These are phyloP conservation scores for Bombyx huttoni DNA, from an alignment of 2,888 invertebrate species.

Conservation along the genomic window DNA sequence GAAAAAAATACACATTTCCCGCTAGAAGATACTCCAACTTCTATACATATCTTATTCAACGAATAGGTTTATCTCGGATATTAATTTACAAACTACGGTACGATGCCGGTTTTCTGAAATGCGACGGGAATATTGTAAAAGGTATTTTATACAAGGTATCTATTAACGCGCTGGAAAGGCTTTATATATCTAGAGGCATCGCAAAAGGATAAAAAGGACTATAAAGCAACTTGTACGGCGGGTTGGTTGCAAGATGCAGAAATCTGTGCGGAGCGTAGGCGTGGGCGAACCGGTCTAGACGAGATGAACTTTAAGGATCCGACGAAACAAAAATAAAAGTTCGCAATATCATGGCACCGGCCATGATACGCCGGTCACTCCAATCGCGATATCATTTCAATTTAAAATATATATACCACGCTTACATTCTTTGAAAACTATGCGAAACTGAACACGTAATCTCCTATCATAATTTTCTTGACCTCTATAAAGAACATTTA, in stretches of 20 bases:
- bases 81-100: too few species aligned
- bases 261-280: slow-evolving; percentile 62
- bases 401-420: slow-evolving; percentile 5
- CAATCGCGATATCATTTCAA: slow-evolving; percentile 13
- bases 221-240: slow-evolving; percentile 65
- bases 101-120: slow-evolving; percentile 5
- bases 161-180: slow-evolving; percentile 44
- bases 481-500: too few species aligned
- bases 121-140: slow-evolving; percentile 19
- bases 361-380: slow-evolving; percentile 13
- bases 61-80: too few species aligned
- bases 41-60: too few species aligned
- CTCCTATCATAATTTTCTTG: too few species aligned
- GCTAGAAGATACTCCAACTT: too few species aligned
- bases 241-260: slow-evolving; percentile 68
- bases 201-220: slow-evolving; percentile 63
- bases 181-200: slow-evolving; percentile 47
- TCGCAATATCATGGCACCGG: slow-evolving; percentile 43
- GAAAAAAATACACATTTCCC: too few species aligned
- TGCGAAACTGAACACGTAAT: too few species aligned
- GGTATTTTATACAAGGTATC: slow-evolving; percentile 21
- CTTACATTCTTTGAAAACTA: too few species aligned
- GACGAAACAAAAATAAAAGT: slow-evolving; percentile 59
- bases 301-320: slow-evolving; percentile 66
- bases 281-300: slow-evolving; percentile 69